Evolutionary conservation across 2,797 vertebrate species (phyloP), one percentile per base, ranked within the genome.

Genomic region (Scolopax rusticola): DNA sequence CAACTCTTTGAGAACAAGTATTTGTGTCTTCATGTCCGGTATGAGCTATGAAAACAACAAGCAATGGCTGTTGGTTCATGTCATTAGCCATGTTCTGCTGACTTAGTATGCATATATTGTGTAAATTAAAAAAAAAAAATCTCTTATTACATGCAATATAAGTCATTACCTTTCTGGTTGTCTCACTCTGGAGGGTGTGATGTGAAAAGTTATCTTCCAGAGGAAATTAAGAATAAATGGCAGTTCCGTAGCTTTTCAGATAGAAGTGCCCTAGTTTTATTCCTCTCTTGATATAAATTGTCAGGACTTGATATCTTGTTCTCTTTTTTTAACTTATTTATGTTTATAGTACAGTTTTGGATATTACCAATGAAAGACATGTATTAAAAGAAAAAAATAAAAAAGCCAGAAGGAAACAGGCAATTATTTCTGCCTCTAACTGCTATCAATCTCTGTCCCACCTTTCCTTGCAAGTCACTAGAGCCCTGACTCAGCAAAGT

Each of bases 401-500:
- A 47, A 27, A 54, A 59, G 4, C 11, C 36, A 73, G 41, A 64
- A 57, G 69, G 47, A 61, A 59, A 63, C 2, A 24, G 24, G 5
- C 8, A 86, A 63, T 65, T 68, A 64, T 78, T 86, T 88, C 63
- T 95, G 8, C 67, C 17, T 79, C 54, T 38, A 71, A 69, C n/a
- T 45, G 18, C 10, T 45, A 90, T 45, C 68, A 93, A 28, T 56
- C 51, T 67, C 4, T 28, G 24, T 60, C 18, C 48, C 28, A 57
- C 50, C 54, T 75, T 68, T 38, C 9, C 70, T 87, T 75, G 48
- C 40, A 21, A 74, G 21, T 56, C 64, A 75, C 15, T 74, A 67
- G 33, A 30, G 53, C 15, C 77, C 77, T 90, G 86, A 93, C 33
- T 95, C 87, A 95, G 68, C 51, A 47, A 93, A 77, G 59, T 59